Evolutionary conservation across 2,888 invertebrate genomes (phyloP).

Genomic region (Spisula subtruncata): DNA sequence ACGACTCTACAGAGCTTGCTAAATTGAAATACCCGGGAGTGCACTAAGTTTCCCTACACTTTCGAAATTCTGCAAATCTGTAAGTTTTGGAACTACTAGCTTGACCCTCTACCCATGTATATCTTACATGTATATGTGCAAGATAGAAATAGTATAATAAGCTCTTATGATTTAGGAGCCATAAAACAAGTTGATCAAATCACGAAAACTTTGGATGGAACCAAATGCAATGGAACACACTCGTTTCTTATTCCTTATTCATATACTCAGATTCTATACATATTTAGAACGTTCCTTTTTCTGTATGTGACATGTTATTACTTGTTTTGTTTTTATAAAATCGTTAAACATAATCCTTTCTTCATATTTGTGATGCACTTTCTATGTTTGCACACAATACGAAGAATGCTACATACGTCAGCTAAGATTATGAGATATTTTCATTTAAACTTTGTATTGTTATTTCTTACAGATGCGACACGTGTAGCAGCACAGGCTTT

Average conservation of each 20-base stretch:
- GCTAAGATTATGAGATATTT: background rate
- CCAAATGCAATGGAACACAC: background rate
- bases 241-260: background rate
- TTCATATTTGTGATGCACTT: too few species aligned
- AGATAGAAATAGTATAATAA: too few species aligned
- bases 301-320: too few species aligned
- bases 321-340: too few species aligned
- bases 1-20: background rate
- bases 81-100: too few species aligned
- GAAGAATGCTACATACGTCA: background rate
- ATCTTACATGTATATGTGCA: too few species aligned
- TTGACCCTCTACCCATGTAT: too few species aligned
- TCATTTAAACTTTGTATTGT: background rate
- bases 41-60: background rate
- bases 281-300: too few species aligned
- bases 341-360: too few species aligned
- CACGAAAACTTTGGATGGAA: background rate
- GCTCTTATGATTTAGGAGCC: too few species aligned
- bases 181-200: too few species aligned
- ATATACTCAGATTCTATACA: background rate
- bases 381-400: too few species aligned
- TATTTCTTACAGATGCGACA: slow-evolving; percentile 59
- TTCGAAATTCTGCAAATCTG: background rate
- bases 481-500: slow-evolving; percentile 52
- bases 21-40: background rate